Evolutionary conservation across 30 jellyfish, hydroid and myxozoan species (phyloP).

Genomic region (Aurelia sp.): DNA sequence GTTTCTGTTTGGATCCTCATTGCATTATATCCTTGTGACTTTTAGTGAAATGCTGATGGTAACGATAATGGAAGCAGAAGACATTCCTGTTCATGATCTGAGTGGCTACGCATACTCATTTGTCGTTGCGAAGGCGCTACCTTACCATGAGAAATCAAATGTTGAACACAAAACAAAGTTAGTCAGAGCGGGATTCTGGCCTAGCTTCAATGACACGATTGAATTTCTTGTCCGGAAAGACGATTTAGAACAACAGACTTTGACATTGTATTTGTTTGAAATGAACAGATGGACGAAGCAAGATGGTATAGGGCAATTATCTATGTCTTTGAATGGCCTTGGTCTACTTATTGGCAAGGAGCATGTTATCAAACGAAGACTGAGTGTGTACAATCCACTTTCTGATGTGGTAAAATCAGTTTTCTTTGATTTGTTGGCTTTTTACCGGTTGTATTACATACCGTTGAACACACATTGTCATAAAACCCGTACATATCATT

Average conservation of each 20-base stretch:
- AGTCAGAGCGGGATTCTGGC: slow-evolving; percentile 96
- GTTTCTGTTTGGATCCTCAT: too few relatives aligned
- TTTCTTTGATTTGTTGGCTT: not conserved
- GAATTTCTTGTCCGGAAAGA: slow-evolving; percentile 54
- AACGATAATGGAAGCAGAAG: slow-evolving; percentile 82
- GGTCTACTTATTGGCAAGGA: slow-evolving; percentile 70
- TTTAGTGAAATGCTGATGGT: slow-evolving; percentile 82
- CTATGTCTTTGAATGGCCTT: slow-evolving; percentile 36
- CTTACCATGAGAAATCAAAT: slow-evolving; percentile 43
- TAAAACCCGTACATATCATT: not conserved
- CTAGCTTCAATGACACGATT: slow-evolving; percentile 86
- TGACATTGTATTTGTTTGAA: slow-evolving; percentile 79
- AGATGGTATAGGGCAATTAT: slow-evolving; percentile 89
- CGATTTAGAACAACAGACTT: slow-evolving; percentile 52
- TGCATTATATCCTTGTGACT: not conserved
- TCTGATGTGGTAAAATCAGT: slow-evolving; percentile 80
- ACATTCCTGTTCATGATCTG: slow-evolving; percentile 91
- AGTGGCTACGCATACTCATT: slow-evolving; percentile 96
- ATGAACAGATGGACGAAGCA: slow-evolving; percentile 97
- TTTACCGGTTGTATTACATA: not conserved
- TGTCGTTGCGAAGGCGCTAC: slow-evolving; percentile 74
- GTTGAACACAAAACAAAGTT: slow-evolving; percentile 74
- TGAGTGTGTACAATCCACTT: slow-evolving; percentile 87
- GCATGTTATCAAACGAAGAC: slow-evolving; percentile 53
- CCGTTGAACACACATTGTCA: not conserved